phyloP scores from a whole-genome alignment of 2,797 vertebrate species.

The Phrynocephalus guinanensis region DNA sequence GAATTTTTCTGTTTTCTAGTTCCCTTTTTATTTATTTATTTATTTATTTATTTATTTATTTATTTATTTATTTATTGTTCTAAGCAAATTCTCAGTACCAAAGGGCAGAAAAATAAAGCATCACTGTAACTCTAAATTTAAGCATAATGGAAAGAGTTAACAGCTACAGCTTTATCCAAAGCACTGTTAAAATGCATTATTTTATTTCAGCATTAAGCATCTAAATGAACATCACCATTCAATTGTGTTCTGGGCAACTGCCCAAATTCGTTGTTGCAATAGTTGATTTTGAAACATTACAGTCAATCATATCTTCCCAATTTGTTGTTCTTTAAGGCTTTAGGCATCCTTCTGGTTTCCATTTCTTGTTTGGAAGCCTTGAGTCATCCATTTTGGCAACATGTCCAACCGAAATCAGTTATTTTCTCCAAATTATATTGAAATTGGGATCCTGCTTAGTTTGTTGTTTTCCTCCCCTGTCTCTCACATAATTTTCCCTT shows the following conservation, averaged over 20 bases:
- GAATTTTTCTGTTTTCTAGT: fast-evolving
- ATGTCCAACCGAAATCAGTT: constrained; percentile 78
- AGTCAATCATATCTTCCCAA: constrained; percentile 82
- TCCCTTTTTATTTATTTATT: too few species aligned
- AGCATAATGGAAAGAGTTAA: constrained; percentile 77
- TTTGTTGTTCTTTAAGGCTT: constrained; percentile 80
- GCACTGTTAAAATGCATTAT: constrained; percentile 77
- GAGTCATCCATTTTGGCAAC: constrained; percentile 82
- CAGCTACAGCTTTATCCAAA: constrained; percentile 73
- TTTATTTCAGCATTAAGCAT: constrained; percentile 76
- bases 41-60: background rate
- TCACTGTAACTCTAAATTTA: constrained; percentile 68
- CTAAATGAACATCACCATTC: constrained; percentile 81
- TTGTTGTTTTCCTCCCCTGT: constrained; percentile 78
- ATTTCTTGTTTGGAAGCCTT: constrained; percentile 83
- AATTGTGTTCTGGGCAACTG: constrained; percentile 80
- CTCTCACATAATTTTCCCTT: constrained; percentile 79
- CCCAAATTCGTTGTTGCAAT: constrained; percentile 80
- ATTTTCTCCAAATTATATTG: constrained; percentile 80
- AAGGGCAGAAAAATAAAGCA: constrained; percentile 58
- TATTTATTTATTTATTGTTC: background rate
- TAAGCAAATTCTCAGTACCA: constrained; percentile 17
- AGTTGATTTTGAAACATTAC: constrained; percentile 81
- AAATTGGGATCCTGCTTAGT: constrained; percentile 76
- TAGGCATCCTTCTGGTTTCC: constrained; percentile 79